These are phyloP conservation scores for Aphelenchoides avenae DNA, from an alignment of 1,140 invertebrate species.

Conservation along the genomic window DNA sequence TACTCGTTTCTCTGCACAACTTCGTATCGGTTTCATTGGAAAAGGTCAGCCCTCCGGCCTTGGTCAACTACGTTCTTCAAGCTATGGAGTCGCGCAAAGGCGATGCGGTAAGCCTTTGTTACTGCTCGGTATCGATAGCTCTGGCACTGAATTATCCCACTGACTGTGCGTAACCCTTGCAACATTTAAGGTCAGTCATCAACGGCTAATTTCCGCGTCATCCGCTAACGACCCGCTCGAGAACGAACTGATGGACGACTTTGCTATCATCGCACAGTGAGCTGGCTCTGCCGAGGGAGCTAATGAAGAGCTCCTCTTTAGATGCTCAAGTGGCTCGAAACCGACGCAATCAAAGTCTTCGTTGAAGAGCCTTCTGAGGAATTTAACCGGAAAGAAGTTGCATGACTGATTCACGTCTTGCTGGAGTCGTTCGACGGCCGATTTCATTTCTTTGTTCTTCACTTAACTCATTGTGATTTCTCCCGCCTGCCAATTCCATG, in stretches of 20 bases:
- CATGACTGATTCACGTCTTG: too few species aligned
- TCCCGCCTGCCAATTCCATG: neutral
- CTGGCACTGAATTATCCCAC: conserved; percentile 8
- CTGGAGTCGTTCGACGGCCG: too few species aligned
- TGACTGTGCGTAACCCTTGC: neutral
- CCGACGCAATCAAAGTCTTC: conserved; percentile 31
- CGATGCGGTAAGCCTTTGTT: conserved; percentile 63
- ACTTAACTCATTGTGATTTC: conserved; percentile 14
- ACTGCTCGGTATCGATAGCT: conserved; percentile 6
- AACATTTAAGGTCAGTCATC: conserved; percentile 29
- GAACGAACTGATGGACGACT: conserved; percentile 79
- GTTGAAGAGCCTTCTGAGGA: conserved; percentile 16
- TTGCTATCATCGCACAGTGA: conserved; percentile 81
- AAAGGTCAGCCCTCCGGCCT: conserved; percentile 61
- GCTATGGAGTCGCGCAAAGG: conserved; percentile 75
- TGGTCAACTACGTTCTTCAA: conserved; percentile 70
- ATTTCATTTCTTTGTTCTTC: conserved; percentile 18
- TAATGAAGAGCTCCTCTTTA: neutral
- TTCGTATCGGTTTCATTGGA: conserved; percentile 78
- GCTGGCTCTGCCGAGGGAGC: neutral
- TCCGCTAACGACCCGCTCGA: conserved; percentile 64
- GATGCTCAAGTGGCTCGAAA: conserved; percentile 4
- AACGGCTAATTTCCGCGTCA: conserved; percentile 53
- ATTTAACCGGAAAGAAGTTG: conserved; percentile 18
- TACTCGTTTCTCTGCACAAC: conserved; percentile 86